phyloP scores from a whole-genome alignment of 2,113 vertebrate species.

The Lepidothrix coronata region DNA sequence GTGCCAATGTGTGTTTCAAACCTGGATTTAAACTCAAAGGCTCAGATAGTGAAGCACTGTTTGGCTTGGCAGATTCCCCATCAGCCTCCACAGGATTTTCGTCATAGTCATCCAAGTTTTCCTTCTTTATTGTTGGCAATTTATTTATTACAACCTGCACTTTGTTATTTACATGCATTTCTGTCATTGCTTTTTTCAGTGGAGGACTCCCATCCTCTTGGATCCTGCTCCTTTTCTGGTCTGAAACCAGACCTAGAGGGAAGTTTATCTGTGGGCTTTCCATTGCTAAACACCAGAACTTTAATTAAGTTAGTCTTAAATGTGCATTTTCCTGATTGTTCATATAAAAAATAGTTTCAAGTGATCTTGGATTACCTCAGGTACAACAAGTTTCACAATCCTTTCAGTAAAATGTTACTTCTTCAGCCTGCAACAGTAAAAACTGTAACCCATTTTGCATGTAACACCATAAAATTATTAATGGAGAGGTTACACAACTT shows the following conservation, averaged over 20 bases:
- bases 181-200: slow-evolving; percentile 89
- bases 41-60: slow-evolving; percentile 73
- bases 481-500: background rate
- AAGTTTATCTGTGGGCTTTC: slow-evolving; percentile 84
- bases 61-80: slow-evolving; percentile 69
- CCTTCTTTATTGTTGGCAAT: slow-evolving; percentile 87
- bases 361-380: background rate
- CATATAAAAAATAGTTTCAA: slow-evolving; percentile 12
- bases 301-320: slow-evolving; percentile 53
- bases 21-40: slow-evolving; percentile 92
- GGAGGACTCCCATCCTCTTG: slow-evolving; percentile 85
- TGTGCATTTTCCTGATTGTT: slow-evolving; percentile 50
- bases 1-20: slow-evolving; percentile 94
- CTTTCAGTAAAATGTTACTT: slow-evolving; percentile 12
- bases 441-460: background rate
- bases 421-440: slow-evolving; percentile 22
- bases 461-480: background rate
- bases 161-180: slow-evolving; percentile 83
- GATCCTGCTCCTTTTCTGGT: slow-evolving; percentile 79
- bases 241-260: slow-evolving; percentile 58
- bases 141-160: slow-evolving; percentile 76
- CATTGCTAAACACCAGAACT: slow-evolving; percentile 74
- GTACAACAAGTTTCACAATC: background rate
- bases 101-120: slow-evolving; percentile 81
- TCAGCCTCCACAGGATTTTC: slow-evolving; percentile 73